A percentile compares a stretch with the other conserved stretches of the same genome.
Conservation (phyloP, 2,113 vertebrate genomes). For the Chloropsis cyanopogon region DNA sequence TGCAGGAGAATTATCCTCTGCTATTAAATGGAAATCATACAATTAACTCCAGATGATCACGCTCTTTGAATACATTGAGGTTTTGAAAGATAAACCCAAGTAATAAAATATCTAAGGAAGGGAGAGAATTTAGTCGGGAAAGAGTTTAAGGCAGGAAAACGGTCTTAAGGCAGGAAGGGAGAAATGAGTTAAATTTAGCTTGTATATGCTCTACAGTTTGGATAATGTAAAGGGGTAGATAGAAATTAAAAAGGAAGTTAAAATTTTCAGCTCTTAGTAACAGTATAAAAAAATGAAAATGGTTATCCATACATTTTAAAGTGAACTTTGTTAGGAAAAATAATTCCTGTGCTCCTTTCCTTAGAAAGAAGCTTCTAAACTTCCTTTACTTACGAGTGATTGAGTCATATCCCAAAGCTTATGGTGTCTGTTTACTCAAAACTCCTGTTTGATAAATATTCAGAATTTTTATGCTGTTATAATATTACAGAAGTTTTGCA, state of each 20-base stretch:
- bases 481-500: background rate
- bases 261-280: background rate
- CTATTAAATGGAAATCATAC: background rate
- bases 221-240: background rate
- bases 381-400: background rate
- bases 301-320: background rate
- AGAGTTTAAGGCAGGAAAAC: background rate
- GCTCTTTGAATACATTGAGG: background rate
- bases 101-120: background rate
- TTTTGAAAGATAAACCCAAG: background rate
- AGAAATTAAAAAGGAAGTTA: background rate
- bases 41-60: background rate
- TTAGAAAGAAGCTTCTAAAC: background rate
- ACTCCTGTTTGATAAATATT: background rate
- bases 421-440: background rate
- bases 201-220: background rate
- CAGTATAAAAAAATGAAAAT: background rate
- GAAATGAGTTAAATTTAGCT: background rate
- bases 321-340: background rate
- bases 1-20: background rate
- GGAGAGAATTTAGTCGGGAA: background rate
- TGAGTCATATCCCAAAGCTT: background rate
- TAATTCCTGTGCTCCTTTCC: background rate
- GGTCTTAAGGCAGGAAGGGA: background rate
- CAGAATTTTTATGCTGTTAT: background rate